Base-by-base conservation (phyloP, 2,113 vertebrate genomes). In the Paedocypris sp. region DNA sequence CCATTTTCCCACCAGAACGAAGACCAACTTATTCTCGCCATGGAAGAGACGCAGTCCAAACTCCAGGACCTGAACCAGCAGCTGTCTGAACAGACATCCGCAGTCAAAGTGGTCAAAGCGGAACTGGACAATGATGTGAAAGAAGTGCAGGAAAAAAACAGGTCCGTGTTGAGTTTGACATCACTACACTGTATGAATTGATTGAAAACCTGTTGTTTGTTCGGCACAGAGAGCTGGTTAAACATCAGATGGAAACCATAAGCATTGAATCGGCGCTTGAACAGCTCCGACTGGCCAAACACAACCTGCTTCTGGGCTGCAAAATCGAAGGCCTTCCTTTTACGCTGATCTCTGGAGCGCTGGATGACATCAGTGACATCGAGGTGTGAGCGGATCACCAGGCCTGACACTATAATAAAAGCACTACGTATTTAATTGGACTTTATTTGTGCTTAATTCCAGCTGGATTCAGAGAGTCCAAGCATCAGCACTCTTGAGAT, bases 281-380 rank as follows among this genome's bases (percentile, higher is more conserved):
- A 70, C 89, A 90, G 42, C 87, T 83, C 31, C 85, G 73, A 10
- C 50, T 93, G 35, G 79, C 79, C 46, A 75, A 78, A 67, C 95
- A 99, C 71, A 98, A 97, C 64, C 4, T 90, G 32, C 84, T 98
- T 51, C 82, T 95, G 20, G 81, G 77, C 41, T 97, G 91, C 73
- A 99, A 95, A 72, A 85, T 98, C 20, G 78, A 89, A 42, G 66
- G 81, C 68, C 72, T 94, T 36, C 86, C 83, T 22, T 62, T 98
- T 64, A 48, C 33, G 1, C 75, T 98, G 10, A 60, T 88, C 10
- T 72, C 69, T 9, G 95, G 95, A 43, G 85, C 75, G 1, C 60
- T 99, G 68, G 76, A 90, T 28, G 89, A 94, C 43, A 92, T 98
- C 82, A 90, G 80, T 29, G 85, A 93, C 68, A 62, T 90, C 13